Evolutionary conservation across 2,113 vertebrate genomes (phyloP).

Genomic region (human): DNA sequence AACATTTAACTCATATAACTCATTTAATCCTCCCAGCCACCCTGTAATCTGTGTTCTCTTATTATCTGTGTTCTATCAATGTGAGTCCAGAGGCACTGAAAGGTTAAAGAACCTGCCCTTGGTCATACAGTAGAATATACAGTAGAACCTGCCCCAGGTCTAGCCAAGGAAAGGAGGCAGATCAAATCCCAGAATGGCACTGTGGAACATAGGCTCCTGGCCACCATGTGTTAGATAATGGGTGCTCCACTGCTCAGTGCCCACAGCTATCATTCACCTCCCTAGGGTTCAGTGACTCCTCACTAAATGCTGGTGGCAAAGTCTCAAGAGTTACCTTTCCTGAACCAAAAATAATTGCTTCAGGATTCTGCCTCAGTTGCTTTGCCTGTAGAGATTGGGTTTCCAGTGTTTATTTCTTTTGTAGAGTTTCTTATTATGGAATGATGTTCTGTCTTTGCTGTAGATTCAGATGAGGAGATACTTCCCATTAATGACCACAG

Average conservation of each 20-base stretch:
- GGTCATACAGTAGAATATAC: no score
- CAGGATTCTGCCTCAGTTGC: background rate
- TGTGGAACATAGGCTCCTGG: no score
- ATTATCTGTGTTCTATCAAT: background rate
- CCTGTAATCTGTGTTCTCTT: background rate
- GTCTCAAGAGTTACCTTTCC: background rate
- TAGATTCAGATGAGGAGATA: background rate
- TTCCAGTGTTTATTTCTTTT: background rate
- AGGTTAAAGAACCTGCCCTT: background rate
- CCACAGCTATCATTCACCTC: background rate
- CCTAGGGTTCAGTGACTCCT: background rate
- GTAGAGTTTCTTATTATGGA: background rate
- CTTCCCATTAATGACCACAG: background rate
- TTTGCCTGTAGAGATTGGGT: background rate
- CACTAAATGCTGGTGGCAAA: background rate
- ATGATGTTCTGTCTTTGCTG: background rate
- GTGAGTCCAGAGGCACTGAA: background rate
- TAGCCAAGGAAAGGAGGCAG: background rate
- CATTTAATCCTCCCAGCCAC: background rate
- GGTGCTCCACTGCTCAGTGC: background rate
- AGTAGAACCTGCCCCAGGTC: no score
- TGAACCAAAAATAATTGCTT: background rate
- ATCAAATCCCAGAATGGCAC: background rate
- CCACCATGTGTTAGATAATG: background rate
- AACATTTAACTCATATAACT: background rate